Conservation (phyloP, 1,140 invertebrate genomes). For the Danaus melanippus region DNA sequence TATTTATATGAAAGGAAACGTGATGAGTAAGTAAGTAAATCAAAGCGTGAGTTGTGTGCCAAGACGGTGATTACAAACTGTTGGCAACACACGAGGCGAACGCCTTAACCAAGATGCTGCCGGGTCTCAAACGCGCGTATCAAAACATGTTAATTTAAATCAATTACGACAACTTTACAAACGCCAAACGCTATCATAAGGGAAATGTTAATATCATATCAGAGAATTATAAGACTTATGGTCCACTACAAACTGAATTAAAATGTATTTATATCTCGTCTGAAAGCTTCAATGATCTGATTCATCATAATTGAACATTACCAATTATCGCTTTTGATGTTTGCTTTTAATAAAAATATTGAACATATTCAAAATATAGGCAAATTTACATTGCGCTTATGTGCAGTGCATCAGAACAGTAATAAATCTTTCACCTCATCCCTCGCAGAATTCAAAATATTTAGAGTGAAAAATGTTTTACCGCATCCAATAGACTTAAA, state of each 20-base stretch:
- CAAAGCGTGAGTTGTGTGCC: conserved; percentile 52
- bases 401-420: too few relatives aligned
- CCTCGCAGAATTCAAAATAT: too few relatives aligned
- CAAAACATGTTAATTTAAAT: conserved; percentile 53
- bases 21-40: conserved; percentile 60
- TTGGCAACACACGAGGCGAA: conserved; percentile 48
- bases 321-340: conserved; percentile 8
- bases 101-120: conserved; percentile 39
- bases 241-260: conserved; percentile 16
- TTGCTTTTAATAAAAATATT: not conserved
- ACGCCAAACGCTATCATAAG: conserved; percentile 20
- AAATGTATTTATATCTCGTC: conserved; percentile 17
- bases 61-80: conserved; percentile 51
- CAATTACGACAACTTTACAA: conserved; percentile 33
- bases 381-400: too few relatives aligned
- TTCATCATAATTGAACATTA: conserved; percentile 7
- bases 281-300: conserved; percentile 11
- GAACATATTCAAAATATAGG: too few relatives aligned
- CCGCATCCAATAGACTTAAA: too few relatives aligned
- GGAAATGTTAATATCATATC: conserved; percentile 18
- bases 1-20: conserved; percentile 48
- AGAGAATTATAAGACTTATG: conserved; percentile 20
- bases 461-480: too few relatives aligned
- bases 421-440: too few relatives aligned
- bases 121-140: conserved; percentile 27